Evolutionary conservation across 1,140 invertebrate species (phyloP).

Genomic region (Halotydeus destructor): DNA sequence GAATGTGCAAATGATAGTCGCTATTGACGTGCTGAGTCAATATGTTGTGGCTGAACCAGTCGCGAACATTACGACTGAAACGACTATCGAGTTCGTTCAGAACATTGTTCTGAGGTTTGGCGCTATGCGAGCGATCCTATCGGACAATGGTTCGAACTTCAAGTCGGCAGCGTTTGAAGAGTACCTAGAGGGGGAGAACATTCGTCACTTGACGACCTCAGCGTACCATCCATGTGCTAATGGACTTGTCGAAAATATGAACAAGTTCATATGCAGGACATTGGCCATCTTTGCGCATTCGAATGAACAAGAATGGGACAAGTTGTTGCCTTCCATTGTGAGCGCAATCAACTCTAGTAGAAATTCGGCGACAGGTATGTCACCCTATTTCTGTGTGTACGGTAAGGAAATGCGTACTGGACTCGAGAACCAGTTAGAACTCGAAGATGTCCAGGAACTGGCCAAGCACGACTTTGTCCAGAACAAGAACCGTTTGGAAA

Average conservation of each 20-base stretch:
- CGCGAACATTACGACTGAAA: neutral
- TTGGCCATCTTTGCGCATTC: too few species aligned
- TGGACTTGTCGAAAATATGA: neutral
- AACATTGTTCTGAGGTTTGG: neutral
- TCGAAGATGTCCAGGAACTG: too few species aligned
- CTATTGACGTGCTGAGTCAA: neutral
- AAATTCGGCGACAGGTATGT: neutral
- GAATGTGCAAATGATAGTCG: neutral
- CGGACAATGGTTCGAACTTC: constrained; percentile 1
- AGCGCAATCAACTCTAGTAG: neutral
- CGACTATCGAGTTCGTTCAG: neutral
- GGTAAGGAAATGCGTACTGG: neutral
- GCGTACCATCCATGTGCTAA: neutral
- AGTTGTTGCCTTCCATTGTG: too few species aligned
- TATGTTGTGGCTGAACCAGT: neutral
- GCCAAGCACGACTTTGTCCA: too few species aligned
- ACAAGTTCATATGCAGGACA: neutral
- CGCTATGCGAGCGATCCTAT: neutral
- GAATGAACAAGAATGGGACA: too few species aligned
- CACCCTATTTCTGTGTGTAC: neutral
- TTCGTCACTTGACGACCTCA: neutral
- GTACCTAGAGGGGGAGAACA: neutral
- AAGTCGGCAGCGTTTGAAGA: neutral
- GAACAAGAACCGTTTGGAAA: too few species aligned
- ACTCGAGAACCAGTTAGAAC: neutral